Evolutionary conservation across 2,797 vertebrate genomes (phyloP).

Genomic region (Halcyon smyrnensis): DNA sequence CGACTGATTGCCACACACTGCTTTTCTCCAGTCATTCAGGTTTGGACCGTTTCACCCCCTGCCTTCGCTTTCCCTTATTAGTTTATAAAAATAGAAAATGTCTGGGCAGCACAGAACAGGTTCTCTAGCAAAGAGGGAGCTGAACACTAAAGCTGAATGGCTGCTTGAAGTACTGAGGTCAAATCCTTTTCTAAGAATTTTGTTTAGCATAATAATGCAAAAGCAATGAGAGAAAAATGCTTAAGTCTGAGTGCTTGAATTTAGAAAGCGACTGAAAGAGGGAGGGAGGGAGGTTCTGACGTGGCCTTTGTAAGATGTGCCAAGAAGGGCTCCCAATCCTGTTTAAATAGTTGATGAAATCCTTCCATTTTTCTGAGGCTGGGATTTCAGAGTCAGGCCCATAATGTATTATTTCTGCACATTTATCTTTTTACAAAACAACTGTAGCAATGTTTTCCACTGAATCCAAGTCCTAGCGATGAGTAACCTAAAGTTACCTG

Average conservation of each 20-base stretch:
- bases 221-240: not conserved
- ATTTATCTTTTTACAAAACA: not conserved
- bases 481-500: fast-evolving
- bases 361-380: not conserved
- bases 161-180: not conserved
- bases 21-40: not conserved
- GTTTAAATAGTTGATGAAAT: not conserved
- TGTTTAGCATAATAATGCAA: not conserved
- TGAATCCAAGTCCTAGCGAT: not conserved
- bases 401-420: not conserved
- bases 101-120: not conserved
- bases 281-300: not conserved
- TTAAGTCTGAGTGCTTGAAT: not conserved
- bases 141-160: not conserved
- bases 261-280: not conserved
- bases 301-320: not conserved
- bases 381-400: not conserved
- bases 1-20: not conserved
- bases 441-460: not conserved
- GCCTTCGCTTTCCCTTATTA: not conserved
- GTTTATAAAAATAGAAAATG: not conserved
- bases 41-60: not conserved
- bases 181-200: not conserved
- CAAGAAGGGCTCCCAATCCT: not conserved
- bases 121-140: not conserved